Conservation (phyloP, 2,888 invertebrate genomes). For the Eupsilia transversa region DNA sequence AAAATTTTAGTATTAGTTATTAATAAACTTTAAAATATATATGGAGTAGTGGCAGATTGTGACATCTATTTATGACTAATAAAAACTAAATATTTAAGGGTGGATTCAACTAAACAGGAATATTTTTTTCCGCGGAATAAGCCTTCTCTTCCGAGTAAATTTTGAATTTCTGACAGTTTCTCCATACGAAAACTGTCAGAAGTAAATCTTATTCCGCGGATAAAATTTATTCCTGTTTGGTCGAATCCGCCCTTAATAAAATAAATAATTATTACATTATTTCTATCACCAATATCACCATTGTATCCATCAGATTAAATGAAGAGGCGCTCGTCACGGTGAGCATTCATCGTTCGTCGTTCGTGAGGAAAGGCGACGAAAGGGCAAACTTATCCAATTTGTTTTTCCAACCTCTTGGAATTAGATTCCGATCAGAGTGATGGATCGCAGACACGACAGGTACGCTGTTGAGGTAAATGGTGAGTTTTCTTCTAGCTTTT, state of each 20-base stretch:
- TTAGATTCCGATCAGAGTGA: conserved; percentile 37
- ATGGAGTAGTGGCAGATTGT: background rate
- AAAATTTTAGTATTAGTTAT: background rate
- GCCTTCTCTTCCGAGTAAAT: no score
- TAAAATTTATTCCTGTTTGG: no score
- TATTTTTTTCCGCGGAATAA: no score
- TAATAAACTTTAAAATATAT: no score
- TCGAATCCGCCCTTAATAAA: background rate
- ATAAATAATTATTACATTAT: background rate
- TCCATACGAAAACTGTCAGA: no score
- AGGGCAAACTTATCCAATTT: conserved; percentile 59
- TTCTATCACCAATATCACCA: background rate
- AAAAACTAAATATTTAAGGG: no score
- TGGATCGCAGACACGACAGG: conserved; percentile 31
- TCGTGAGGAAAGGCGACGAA: conserved; percentile 23
- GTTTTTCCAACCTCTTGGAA: conserved; percentile 45
- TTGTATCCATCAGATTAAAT: conserved; percentile 13
- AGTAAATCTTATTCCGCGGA: no score
- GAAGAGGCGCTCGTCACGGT: conserved; percentile 9
- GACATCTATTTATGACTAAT: no score
- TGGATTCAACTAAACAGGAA: no score
- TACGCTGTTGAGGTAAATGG: conserved; percentile 16
- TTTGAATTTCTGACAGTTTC: no score
- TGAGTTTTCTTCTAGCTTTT: background rate
- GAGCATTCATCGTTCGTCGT: conserved; percentile 28